A percentile compares a stretch with the other conserved stretches of the same genome.
phyloP scores from a whole-genome alignment of 1,140 invertebrate genomes.

The Drosophila bocki region DNA sequence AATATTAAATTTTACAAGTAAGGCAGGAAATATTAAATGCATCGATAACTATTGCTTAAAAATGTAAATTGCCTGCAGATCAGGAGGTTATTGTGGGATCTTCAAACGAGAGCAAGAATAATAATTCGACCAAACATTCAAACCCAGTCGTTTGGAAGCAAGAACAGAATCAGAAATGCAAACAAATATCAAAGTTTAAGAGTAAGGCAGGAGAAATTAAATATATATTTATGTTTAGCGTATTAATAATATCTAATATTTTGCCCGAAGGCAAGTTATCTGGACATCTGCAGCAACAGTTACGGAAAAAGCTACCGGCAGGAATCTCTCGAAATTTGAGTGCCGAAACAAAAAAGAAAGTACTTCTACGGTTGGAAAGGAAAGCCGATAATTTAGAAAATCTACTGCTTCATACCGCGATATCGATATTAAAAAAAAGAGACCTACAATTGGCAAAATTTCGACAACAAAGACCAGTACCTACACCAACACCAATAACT shows the following conservation, averaged over 20 bases:
- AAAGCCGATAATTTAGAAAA: too few relatives aligned
- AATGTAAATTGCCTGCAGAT: too few relatives aligned
- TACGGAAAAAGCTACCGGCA: background rate
- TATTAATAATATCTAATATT: background rate
- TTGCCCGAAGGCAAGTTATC: background rate
- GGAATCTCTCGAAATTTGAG: too few relatives aligned
- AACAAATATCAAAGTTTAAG: background rate
- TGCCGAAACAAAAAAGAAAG: too few relatives aligned
- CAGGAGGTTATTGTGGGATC: too few relatives aligned
- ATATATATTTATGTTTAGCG: background rate
- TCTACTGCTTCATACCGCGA: background rate
- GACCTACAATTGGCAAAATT: background rate
- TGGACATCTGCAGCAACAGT: background rate
- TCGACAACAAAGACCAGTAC: background rate
- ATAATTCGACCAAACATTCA: too few relatives aligned
- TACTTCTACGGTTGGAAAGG: too few relatives aligned
- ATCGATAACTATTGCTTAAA: too few relatives aligned
- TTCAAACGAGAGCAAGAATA: too few relatives aligned
- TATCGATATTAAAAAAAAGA: background rate
- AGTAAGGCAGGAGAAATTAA: background rate
- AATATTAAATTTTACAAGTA: background rate
- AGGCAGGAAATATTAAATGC: background rate
- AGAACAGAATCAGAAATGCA: background rate
- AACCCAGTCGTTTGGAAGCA: too few relatives aligned
- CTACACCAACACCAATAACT: background rate